These are phyloP conservation scores for Copidosoma floridanum DNA, from an alignment of 1,140 invertebrate species.

Conservation along the genomic window DNA sequence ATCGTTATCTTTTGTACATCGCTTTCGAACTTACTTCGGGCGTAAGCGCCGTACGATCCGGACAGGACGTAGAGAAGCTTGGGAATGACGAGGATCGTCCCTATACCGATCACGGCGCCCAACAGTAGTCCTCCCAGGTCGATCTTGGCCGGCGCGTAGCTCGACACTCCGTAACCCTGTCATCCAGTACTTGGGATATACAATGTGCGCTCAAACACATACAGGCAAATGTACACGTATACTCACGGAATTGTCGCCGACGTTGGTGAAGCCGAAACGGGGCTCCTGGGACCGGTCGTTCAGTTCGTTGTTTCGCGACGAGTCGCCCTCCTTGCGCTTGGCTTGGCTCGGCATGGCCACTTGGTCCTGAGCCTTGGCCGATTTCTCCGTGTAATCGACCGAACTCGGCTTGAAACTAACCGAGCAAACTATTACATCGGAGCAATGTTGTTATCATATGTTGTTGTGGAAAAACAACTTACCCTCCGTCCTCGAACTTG, in stretches of 20 bases:
- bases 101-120: constrained; percentile 75
- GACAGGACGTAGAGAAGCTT: constrained; percentile 73
- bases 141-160: constrained; percentile 72
- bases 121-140: constrained; percentile 77
- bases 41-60: constrained; percentile 67
- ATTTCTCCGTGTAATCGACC: constrained; percentile 45
- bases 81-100: constrained; percentile 73
- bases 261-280: constrained; percentile 50
- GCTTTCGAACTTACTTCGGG: constrained; percentile 62
- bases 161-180: constrained; percentile 57
- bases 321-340: background rate
- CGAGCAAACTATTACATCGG: background rate
- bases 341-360: constrained; percentile 41
- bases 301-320: constrained; percentile 23
- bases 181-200: too few relatives aligned
- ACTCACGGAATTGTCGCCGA: constrained; percentile 32
- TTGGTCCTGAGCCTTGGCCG: constrained; percentile 45
- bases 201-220: too few relatives aligned
- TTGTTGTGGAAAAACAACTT: constrained; percentile 24
- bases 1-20: too few relatives aligned
- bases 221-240: background rate
- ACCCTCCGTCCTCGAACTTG: constrained; percentile 49
- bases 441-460: background rate
- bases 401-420: constrained; percentile 51
- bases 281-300: constrained; percentile 47